Base-by-base conservation (phyloP, 2,888 invertebrate species). In the Axea sp. region DNA sequence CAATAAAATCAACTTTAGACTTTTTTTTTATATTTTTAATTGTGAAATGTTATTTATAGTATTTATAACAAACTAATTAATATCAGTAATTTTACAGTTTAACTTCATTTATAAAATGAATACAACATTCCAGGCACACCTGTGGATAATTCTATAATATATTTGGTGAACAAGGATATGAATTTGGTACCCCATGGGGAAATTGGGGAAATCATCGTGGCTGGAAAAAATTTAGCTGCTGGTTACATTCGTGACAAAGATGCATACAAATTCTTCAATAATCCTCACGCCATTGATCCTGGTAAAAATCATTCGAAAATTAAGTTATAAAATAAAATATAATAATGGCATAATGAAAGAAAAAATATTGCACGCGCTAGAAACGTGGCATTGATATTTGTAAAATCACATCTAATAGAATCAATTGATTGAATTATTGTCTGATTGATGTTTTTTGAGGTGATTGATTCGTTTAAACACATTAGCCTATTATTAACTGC, bases 201-300 rank as follows among this genome's bases (percentile, higher is more conserved):
- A 75, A 90, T 94, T 2, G 96, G 96, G 0, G 95, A 96, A 86
- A 89, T 97, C 30, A 94, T 93, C 88, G 94, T 95, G 0, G 91
- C 95, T 0, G 96, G 96, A 0, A 87, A 89, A 35, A 96, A 95
- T 87, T 88, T 96, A 35, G 94, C 96, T 0, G 89, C 90, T 0
- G 96, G 96, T 0, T 96, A 96, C 81, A 93, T 95, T 0, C 93
- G 92, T 17, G 93, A 91, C 0, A 90, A 92, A 75, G 94, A 94
- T 73, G 90, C 92, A 0, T 92, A 94, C 47, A 92, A 92, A 78
- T 96, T 95, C 84, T 87, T 93, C 22, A 91, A 92, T 73, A 96
- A 95, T 86, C 93, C 94, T 0, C 90, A 94, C 59, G 92, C 93
- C 0, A 83, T 86, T 28, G 91, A 92, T 83, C 90, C 90, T 79